These are phyloP conservation scores for Aricia artaxerxes DNA, from an alignment of 2,888 invertebrate species.

Conservation along the genomic window DNA sequence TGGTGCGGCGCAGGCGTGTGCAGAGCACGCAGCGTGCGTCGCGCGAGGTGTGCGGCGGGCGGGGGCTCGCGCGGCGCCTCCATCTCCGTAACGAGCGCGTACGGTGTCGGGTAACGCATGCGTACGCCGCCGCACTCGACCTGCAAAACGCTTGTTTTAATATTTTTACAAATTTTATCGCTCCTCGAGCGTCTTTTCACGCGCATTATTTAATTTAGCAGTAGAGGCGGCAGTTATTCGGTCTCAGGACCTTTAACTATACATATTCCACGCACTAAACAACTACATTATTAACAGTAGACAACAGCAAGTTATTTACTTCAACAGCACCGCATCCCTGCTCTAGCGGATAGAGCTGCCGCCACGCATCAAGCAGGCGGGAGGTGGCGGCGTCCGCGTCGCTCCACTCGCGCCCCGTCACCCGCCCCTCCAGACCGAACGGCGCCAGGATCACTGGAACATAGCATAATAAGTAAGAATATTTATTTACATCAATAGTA, in stretches of 20 bases:
- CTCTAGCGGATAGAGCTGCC: conserved; percentile 94
- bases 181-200: no score
- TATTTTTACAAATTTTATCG: no score
- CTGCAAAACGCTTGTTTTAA: conserved; percentile 51
- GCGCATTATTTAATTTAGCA: no score
- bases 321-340: conserved; percentile 81
- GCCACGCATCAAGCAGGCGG: conserved; percentile 95
- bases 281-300: no score
- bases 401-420: conserved; percentile 91
- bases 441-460: conserved; percentile 94
- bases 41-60: conserved; percentile 50
- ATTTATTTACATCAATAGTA: not conserved
- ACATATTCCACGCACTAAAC: no score
- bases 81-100: conserved; percentile 94
- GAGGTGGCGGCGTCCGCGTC: conserved; percentile 86
- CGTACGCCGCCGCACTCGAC: conserved; percentile 91
- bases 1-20: conserved; percentile 57
- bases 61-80: conserved; percentile 78
- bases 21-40: conserved; percentile 55
- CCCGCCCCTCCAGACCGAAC: conserved; percentile 94
- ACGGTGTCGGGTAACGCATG: conserved; percentile 97
- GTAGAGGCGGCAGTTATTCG: no score
- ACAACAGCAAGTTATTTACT: conserved; percentile 53
- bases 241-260: no score
- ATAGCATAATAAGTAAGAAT: not conserved